Conservation (phyloP, 2,113 vertebrate species). For the Phoenicopterus ruber region DNA sequence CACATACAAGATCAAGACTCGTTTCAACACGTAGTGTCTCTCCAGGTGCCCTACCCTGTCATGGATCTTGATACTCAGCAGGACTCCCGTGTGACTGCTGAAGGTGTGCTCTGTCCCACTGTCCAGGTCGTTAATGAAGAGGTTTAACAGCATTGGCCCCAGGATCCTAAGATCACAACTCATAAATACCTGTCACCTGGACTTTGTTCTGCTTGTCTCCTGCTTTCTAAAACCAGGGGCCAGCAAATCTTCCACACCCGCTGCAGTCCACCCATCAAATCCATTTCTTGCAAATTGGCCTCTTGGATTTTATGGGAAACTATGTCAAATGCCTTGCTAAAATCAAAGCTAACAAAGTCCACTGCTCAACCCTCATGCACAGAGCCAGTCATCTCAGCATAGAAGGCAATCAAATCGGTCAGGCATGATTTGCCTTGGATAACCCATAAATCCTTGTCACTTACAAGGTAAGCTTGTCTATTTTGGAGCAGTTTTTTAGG, state of each 20-base stretch:
- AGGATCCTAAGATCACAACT: not conserved
- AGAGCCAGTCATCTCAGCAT: not conserved
- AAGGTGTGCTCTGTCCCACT: not conserved
- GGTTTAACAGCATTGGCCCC: not conserved
- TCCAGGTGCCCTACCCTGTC: not conserved
- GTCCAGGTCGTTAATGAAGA: not conserved
- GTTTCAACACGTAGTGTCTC: not conserved
- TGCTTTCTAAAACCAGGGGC: not conserved
- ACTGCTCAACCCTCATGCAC: not conserved
- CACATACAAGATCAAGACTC: not conserved
- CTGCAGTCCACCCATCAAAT: not conserved
- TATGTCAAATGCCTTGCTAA: not conserved
- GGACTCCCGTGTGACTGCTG: not conserved
- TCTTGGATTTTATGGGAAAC: not conserved
- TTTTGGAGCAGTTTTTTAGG: not conserved
- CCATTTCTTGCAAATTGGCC: not conserved
- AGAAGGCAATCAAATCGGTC: not conserved
- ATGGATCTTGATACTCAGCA: not conserved
- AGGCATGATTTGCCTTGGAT: not conserved
- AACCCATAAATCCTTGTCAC: not conserved
- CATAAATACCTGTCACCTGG: not conserved
- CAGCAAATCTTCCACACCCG: not conserved
- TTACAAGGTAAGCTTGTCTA: not conserved
- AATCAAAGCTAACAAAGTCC: not conserved
- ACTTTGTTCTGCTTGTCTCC: not conserved